Evolutionary conservation across 2,797 vertebrate species (phyloP).

Genomic region (Pseudopleuronectes americanus): DNA sequence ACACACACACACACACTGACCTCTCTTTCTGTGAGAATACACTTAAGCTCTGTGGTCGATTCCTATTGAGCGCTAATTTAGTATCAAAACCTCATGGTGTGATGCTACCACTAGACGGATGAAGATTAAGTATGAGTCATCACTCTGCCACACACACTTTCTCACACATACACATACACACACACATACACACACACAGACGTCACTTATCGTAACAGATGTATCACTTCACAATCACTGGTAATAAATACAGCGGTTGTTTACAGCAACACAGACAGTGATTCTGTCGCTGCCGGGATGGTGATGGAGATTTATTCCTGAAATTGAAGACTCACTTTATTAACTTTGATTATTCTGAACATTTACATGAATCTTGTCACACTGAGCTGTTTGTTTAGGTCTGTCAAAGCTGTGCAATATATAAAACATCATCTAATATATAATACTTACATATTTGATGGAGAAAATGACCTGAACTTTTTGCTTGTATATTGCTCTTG

Average conservation of each 20-base stretch:
- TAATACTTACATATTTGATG: not conserved
- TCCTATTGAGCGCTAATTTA: conserved; percentile 72
- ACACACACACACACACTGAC: not conserved
- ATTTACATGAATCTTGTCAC: conserved; percentile 36
- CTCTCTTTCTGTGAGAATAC: conserved; percentile 18
- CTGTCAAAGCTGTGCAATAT: not conserved
- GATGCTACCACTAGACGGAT: conserved; percentile 62
- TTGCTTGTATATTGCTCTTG: not conserved
- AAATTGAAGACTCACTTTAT: conserved; percentile 42
- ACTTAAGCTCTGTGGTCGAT: conserved; percentile 58
- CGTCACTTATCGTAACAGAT: conserved; percentile 56
- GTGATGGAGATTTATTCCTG: conserved; percentile 20
- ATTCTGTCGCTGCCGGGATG: conserved; percentile 6
- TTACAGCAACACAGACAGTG: conserved; percentile 45
- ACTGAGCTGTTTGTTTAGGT: not conserved
- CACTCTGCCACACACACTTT: conserved; percentile 13
- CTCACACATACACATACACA: conserved; percentile 16
- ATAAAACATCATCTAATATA: not conserved
- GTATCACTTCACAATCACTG: conserved; percentile 61
- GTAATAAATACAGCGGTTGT: conserved; percentile 57
- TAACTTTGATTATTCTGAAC: conserved; percentile 34
- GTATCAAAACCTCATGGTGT: conserved; percentile 71
- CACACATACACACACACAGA: conserved; percentile 8
- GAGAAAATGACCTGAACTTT: conserved; percentile 1
- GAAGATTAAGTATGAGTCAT: conserved; percentile 78